Evolutionary conservation across 2,797 vertebrate genomes (phyloP), one percentile per base, ranked within the genome.

Genomic region (Bovichtus variegatus): DNA sequence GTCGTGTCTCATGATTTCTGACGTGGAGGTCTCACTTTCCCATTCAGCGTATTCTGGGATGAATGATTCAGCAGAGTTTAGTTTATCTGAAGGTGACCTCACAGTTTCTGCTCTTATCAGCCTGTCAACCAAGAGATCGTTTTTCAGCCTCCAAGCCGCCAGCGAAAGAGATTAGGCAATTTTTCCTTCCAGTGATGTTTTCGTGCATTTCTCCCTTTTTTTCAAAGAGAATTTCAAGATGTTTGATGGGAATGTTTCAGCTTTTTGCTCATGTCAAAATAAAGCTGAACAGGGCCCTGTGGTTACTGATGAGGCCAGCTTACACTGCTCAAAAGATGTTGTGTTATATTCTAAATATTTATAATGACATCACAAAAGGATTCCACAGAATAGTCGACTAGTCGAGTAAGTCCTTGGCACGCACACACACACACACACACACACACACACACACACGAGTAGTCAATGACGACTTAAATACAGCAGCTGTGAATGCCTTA

Each of bases 61-160:
- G 74, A 85, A 87, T 77, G 73, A 87, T 78, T 87, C 61, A 81
- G 74, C 50, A 55, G 60, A 58, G 54, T 66, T 76, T 71, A 74
- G 75, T 82, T 78, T 76, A 80, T 78, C 74, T 74, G 81, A 88
- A 90, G 87, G 85, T 90, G 86, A 90, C 87, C 86, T 77, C 62
- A 25, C 75, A 65, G 71, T 68, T 62, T 70, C 54, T 46, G 72
- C 72, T 71, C 78, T 63, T 79, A 78, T 83, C 85, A 72, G 60
- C 55, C 74, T 64, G 72, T 83, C 87, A 83, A 40, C 63, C 18
- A 4, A 40, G 27, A 78, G 54, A 70, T 87, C 21, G 9, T 78
- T 84, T 84, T 75, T 87, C 80, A 69, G 23, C 77, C 60, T 81
- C 50, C n/a, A 34, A 9, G 53, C 50, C 78, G 71, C 53, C 62